Conservation (phyloP, 2,797 vertebrate species). For the Falco biarmicus region DNA sequence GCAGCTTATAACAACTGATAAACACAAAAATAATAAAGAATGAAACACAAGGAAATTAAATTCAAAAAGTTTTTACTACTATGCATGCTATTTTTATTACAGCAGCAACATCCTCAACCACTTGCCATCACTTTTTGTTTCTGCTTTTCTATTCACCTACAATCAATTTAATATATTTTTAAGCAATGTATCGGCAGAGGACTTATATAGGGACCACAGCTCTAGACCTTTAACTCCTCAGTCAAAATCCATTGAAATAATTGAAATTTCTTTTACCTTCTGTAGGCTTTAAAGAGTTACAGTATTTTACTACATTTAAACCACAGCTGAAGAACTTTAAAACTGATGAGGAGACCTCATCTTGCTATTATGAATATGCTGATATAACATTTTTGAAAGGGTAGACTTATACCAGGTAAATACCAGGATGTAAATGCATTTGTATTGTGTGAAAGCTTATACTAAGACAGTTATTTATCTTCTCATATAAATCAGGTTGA, state of each 20-base stretch:
- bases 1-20: not conserved
- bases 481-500: not conserved
- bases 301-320: not conserved
- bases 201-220: not conserved
- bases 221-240: not conserved
- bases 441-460: not conserved
- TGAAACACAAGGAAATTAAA: constrained; percentile 14
- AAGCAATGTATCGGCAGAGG: not conserved
- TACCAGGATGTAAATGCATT: not conserved
- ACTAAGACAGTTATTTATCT: not conserved
- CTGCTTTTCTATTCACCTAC: not conserved
- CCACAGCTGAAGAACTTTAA: not conserved
- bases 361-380: not conserved
- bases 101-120: not conserved
- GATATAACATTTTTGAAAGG: not conserved
- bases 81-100: not conserved
- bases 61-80: not conserved
- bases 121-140: not conserved
- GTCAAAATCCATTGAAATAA: not conserved
- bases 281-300: not conserved
- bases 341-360: not conserved
- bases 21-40: not conserved
- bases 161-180: not conserved
- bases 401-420: not conserved
- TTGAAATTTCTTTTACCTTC: not conserved